phyloP scores from a whole-genome alignment of 2,113 vertebrate genomes.

The Chloropsis hardwickii region DNA sequence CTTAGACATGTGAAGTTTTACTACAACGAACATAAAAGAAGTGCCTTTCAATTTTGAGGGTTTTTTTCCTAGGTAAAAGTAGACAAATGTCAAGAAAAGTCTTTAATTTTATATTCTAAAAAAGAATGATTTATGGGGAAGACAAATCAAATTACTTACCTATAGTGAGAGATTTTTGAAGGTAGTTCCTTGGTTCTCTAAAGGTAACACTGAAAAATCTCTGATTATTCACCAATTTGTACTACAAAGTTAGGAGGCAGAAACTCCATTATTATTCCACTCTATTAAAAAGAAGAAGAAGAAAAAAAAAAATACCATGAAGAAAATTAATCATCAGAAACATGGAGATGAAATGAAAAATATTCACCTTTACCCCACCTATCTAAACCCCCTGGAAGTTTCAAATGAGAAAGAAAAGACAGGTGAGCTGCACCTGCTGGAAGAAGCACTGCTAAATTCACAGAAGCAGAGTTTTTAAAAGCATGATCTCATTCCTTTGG shows the following conservation, averaged over 20 bases:
- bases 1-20: constrained; percentile 23
- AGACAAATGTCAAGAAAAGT: background rate
- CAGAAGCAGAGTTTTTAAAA: background rate
- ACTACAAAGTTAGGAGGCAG: background rate
- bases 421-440: background rate
- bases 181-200: background rate
- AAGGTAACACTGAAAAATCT: background rate
- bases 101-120: background rate
- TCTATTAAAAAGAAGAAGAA: background rate
- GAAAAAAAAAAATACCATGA: background rate
- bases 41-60: constrained; percentile 17
- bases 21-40: constrained; percentile 39
- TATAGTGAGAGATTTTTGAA: background rate
- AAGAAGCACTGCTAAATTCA: background rate
- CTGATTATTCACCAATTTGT: background rate
- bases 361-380: background rate
- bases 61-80: background rate
- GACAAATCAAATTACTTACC: background rate
- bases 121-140: background rate
- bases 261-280: background rate
- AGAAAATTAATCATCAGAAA: background rate
- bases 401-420: background rate
- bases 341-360: background rate
- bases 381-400: background rate
- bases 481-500: rapidly evolving